phyloP scores from a whole-genome alignment of 2,113 vertebrate genomes.

The Oostethus manadensis region DNA sequence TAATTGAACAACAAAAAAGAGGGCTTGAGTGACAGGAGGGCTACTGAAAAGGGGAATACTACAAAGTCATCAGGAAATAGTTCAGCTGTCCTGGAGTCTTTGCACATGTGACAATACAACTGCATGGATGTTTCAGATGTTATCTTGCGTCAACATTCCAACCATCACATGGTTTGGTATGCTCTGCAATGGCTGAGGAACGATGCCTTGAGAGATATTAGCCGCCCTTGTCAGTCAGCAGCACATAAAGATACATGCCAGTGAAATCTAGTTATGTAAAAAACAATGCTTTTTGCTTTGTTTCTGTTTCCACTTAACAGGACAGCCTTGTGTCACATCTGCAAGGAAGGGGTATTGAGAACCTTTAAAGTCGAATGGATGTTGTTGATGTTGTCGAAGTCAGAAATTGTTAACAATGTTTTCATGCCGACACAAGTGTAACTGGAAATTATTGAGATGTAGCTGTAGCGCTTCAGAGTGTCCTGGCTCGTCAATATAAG shows the following conservation, averaged over 20 bases:
- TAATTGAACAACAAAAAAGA: neutral
- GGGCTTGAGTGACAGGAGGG: neutral
- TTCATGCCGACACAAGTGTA: no score
- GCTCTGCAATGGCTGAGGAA: slow-evolving; percentile 1
- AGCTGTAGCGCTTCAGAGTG: no score
- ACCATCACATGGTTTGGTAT: slow-evolving; percentile 42
- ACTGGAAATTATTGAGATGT: no score
- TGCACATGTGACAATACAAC: slow-evolving; percentile 49
- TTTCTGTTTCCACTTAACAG: neutral
- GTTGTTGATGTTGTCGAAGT: no score
- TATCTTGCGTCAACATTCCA: slow-evolving; percentile 48
- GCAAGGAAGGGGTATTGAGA: neutral
- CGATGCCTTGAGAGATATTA: slow-evolving; percentile 33
- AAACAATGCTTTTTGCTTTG: neutral
- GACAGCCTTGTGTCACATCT: neutral
- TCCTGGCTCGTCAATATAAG: no score
- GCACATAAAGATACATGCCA: slow-evolving; percentile 21
- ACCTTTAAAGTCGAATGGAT: neutral
- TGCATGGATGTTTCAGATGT: slow-evolving; percentile 32
- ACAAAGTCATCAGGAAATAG: neutral
- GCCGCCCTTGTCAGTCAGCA: slow-evolving; percentile 36
- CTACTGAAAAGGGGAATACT: neutral
- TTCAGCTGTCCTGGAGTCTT: neutral
- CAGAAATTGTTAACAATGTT: no score
- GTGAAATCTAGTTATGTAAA: slow-evolving; percentile 22